Base-by-base conservation (phyloP, 2,113 vertebrate genomes). In the Gopherus evgoodei region DNA sequence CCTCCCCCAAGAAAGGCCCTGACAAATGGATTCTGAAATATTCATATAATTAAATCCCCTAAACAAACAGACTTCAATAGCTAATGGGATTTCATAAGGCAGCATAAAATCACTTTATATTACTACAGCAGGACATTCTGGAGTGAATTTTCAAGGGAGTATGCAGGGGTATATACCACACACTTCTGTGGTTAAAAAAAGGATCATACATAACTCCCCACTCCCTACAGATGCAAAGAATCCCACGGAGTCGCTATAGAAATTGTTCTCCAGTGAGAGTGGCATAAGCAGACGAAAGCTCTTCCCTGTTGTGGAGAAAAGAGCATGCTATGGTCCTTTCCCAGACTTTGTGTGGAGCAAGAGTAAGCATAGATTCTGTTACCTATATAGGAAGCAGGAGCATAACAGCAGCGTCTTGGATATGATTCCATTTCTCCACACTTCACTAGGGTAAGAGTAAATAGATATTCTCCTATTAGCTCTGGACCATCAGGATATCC, bases 21-120 rank as follows among this genome's bases (percentile, higher is more conserved):
- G 91, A 89, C 93, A 97, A 95, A 76, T 89, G 80, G 83, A 90
- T 96, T 94, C 96, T 96, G 94, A 94, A 92, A 92, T 94, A 88
- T 54, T 92, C 94, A 75, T 75, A 81, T 90, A 96, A 95, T 96
- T 86, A 92, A 96, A 96, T 93, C 89, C 76, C 65, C 53, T 1
- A 49, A 92, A 93, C 81, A 87, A 87, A 93, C 52, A 79, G 85
- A 89, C 95, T 95, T 87, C n/a, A 91, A 62, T 17, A 79, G 83
- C 54, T 78, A 24, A 54, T 42, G 82, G 52, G 47, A 13, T 72
- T 75, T 88, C 50, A 53, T 89, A 82, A 92, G 92, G 25, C 56
- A 59, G 76, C 54, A 54, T 65, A 29, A 86, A 87, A 47, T 81
- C 27, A n/a, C 80, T 72, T 21, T 6, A 57, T 65, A 19, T 16